Percentiles rank a stretch among this genome's conserved stretches.
Conservation (phyloP, 2,888 invertebrate genomes). For the Linnaemya tessellans region DNA sequence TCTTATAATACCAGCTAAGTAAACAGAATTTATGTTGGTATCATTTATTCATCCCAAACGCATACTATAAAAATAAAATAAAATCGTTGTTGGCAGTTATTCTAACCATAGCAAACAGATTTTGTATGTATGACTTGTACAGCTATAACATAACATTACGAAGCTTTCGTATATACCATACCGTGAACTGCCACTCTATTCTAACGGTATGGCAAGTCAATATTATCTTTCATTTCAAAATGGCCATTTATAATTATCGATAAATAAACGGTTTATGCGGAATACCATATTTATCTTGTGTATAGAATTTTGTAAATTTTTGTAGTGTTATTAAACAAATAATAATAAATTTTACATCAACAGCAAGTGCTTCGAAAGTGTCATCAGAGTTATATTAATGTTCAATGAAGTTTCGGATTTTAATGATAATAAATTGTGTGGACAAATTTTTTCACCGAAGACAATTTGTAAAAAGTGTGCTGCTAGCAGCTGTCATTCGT, state of each 20-base stretch:
- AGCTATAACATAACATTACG: neutral
- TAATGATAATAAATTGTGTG: neutral
- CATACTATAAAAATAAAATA: neutral
- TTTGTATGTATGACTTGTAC: neutral
- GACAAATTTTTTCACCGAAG: constrained; percentile 24
- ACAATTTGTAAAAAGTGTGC: constrained; percentile 63
- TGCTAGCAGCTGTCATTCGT: constrained; percentile 69
- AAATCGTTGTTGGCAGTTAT: accelerated
- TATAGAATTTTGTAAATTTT: constrained; percentile 33
- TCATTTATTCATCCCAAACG: neutral
- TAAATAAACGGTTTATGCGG: constrained; percentile 67
- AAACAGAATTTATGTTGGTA: no score
- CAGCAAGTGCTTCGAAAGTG: constrained; percentile 3
- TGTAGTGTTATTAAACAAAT: constrained; percentile 2
- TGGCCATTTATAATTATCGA: constrained; percentile 68
- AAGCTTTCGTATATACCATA: neutral
- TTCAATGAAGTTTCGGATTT: neutral
- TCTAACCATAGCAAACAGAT: neutral
- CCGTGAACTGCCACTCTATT: neutral
- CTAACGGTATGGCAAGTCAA: neutral
- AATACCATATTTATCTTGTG: constrained; percentile 41
- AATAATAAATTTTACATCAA: constrained; percentile 23
- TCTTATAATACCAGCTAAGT: no score
- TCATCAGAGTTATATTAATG: neutral
- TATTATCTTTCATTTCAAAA: constrained; percentile 62